These are phyloP conservation scores for Glaucidium brasilianum DNA, from an alignment of 2,113 vertebrate genomes.

Conservation along the genomic window DNA sequence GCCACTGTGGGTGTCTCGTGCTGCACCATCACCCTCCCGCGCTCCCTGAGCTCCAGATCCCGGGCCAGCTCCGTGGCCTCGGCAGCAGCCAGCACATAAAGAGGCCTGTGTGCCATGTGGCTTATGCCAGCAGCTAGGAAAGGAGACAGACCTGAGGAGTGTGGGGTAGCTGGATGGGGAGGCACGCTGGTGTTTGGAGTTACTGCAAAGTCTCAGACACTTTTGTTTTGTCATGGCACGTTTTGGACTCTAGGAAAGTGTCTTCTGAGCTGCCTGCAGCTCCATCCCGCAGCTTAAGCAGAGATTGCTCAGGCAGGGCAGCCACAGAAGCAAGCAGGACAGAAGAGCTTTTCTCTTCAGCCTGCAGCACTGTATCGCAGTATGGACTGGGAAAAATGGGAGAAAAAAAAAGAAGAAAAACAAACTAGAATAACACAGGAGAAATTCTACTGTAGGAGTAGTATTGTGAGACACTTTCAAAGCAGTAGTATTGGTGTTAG, in stretches of 20 bases:
- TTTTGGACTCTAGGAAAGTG: background rate
- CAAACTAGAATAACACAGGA: background rate
- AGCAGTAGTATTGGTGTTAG: background rate
- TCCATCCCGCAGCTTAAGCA: background rate
- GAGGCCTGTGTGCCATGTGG: rapidly evolving
- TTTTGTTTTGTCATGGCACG: background rate
- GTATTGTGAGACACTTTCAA: background rate
- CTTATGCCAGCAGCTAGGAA: background rate
- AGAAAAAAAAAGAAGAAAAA: background rate
- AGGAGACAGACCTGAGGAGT: background rate
- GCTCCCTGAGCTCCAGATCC: constrained; percentile 36
- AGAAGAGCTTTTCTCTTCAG: background rate
- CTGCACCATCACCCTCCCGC: constrained; percentile 76
- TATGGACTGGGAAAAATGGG: background rate
- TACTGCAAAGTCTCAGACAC: background rate
- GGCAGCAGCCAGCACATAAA: background rate
- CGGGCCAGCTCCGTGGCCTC: constrained; percentile 56
- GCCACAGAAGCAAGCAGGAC: background rate
- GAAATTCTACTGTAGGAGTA: background rate
- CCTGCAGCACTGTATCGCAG: background rate
- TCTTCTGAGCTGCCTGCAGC: background rate
- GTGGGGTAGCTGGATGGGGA: background rate
- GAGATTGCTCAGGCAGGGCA: background rate
- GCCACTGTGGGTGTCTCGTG: constrained; percentile 83
- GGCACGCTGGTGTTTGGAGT: background rate